Percentiles rank a stretch among this genome's conserved stretches.
These are phyloP conservation scores for Scaptodrosophila latifasciaeformis DNA, from an alignment of 2,888 invertebrate species.

Conservation along the genomic window DNA sequence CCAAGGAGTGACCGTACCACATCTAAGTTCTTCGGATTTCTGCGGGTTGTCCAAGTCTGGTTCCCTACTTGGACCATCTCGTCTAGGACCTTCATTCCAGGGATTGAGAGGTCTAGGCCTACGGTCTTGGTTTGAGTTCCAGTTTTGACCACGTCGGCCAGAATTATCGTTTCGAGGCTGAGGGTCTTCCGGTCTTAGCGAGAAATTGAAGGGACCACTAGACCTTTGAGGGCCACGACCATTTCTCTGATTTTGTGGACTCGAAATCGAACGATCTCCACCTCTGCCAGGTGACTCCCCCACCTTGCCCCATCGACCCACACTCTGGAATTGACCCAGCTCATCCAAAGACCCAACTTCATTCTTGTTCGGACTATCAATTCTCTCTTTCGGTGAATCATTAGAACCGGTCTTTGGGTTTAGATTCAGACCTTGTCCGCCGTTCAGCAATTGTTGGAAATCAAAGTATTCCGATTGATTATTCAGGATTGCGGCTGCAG, in stretches of 20 bases:
- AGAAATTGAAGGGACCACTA: background rate
- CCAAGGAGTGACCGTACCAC: too few relatives aligned
- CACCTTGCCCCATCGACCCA: conserved; percentile 12
- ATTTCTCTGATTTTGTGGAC: too few relatives aligned
- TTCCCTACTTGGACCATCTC: too few relatives aligned
- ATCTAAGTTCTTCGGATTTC: too few relatives aligned
- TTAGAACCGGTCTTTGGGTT: background rate
- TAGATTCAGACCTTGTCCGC: background rate
- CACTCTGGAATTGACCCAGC: conserved; percentile 7
- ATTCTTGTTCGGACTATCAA: background rate
- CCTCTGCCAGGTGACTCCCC: too few relatives aligned
- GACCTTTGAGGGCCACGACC: background rate
- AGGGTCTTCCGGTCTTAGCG: background rate
- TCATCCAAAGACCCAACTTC: background rate
- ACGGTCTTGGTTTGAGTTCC: background rate
- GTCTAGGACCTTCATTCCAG: too few relatives aligned
- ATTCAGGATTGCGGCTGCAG: conserved; percentile 11
- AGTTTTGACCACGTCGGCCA: background rate
- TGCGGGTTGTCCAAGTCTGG: too few relatives aligned
- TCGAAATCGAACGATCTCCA: too few relatives aligned
- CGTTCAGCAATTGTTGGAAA: conserved; percentile 19
- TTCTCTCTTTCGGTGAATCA: background rate
- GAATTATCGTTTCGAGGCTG: too few relatives aligned
- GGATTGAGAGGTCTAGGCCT: too few relatives aligned
- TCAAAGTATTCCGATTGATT: conserved; percentile 21